A percentile compares a stretch with the other conserved stretches of the same genome.
phyloP scores from a whole-genome alignment of 2,888 invertebrate genomes.

The Spilosoma lubricipeda region DNA sequence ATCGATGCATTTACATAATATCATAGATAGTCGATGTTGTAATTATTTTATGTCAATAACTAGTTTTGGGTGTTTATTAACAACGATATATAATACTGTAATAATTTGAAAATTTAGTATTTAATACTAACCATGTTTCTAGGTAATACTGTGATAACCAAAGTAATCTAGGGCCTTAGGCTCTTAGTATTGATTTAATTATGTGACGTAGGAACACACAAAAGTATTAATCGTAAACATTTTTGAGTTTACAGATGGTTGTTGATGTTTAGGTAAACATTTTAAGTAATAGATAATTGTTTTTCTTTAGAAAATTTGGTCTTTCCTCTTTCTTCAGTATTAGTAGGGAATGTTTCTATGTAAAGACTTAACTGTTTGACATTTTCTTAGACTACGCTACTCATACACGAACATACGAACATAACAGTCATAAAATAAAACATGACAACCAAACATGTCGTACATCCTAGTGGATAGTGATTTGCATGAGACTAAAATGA shows the following conservation, averaged over 20 bases:
- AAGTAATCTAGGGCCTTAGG: conserved; percentile 78
- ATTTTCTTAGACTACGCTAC: conserved; percentile 66
- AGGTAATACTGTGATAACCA: conserved; percentile 66
- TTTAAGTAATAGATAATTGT: conserved; percentile 71
- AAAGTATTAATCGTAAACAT: conserved; percentile 72
- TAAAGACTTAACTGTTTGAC: conserved; percentile 58
- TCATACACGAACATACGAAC: conserved; percentile 76
- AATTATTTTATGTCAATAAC: conserved; percentile 64
- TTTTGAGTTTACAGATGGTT: conserved; percentile 84
- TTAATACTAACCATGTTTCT: conserved; percentile 58
- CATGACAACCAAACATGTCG: conserved; percentile 66
- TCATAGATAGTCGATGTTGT: conserved; percentile 83
- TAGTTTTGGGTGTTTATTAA: conserved; percentile 67
- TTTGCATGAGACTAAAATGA: conserved; percentile 56
- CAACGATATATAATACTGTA: conserved; percentile 49
- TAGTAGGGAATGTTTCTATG: conserved; percentile 69
- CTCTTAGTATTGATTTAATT: conserved; percentile 71
- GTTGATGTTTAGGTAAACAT: conserved; percentile 83
- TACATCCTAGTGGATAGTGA: conserved; percentile 54
- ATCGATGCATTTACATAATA: conserved; percentile 71
- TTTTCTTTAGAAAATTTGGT: conserved; percentile 54
- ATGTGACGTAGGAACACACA: conserved; percentile 66
- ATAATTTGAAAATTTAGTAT: conserved; percentile 55
- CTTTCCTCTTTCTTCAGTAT: conserved; percentile 61
- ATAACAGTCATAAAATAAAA: conserved; percentile 69